Evolutionary conservation across 2,113 vertebrate genomes (phyloP).

Genomic region (Bos javanicus): DNA sequence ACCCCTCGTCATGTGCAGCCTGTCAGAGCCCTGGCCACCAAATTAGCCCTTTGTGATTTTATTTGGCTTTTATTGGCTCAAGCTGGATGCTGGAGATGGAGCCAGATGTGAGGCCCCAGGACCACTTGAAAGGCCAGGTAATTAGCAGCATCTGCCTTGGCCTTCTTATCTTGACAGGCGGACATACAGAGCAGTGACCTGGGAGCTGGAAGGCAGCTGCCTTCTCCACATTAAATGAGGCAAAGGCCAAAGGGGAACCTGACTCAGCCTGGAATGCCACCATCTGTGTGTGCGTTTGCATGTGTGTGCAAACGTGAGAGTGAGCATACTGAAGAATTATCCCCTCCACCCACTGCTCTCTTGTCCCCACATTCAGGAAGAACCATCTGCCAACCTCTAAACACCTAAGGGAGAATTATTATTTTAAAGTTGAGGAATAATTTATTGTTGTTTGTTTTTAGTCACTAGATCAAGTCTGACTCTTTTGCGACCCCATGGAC

Average conservation of each 20-base stretch:
- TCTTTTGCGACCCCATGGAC: not conserved
- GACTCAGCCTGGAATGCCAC: constrained; percentile 42
- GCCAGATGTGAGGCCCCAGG: constrained; percentile 83
- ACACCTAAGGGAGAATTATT: not conserved
- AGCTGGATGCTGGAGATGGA: constrained; percentile 78
- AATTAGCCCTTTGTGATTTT: constrained; percentile 64
- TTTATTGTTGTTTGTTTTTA: not conserved
- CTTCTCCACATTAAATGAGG: constrained; percentile 67
- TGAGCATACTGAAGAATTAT: not conserved
- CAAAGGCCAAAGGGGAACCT: constrained; percentile 61
- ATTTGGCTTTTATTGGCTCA: constrained; percentile 82
- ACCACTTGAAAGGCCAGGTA: constrained; percentile 85
- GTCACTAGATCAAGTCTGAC: not conserved
- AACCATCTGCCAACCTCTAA: not conserved
- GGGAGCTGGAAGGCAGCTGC: constrained; percentile 74
- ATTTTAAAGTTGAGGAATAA: not conserved
- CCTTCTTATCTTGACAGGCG: constrained; percentile 86
- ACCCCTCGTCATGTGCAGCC: not conserved
- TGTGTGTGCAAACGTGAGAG: not conserved
- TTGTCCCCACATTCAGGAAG: not conserved
- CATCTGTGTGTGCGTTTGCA: constrained; percentile 13
- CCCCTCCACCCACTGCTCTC: not conserved
- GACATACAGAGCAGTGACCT: constrained; percentile 75
- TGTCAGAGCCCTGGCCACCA: constrained; percentile 44
- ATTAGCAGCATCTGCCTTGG: constrained; percentile 84